Percentiles rank a stretch among this genome's conserved stretches.
Conservation (phyloP, 2,888 invertebrate genomes). For the Syrphus vitripennis region DNA sequence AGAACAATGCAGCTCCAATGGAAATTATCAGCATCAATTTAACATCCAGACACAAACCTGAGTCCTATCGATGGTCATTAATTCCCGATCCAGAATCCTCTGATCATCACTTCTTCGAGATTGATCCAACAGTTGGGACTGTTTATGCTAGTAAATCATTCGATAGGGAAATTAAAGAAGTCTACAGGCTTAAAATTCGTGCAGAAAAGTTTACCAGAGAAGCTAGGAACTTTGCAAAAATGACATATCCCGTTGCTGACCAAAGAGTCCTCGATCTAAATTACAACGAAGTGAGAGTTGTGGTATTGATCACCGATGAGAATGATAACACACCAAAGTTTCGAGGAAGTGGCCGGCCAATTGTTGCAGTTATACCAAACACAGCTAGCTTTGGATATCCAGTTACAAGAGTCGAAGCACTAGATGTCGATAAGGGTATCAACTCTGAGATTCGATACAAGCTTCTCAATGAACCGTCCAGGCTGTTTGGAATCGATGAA, state of each 20-base stretch:
- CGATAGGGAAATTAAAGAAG: slow-evolving; percentile 87
- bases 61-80: slow-evolving; percentile 86
- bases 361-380: slow-evolving; percentile 91
- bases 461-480: slow-evolving; percentile 88
- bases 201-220: slow-evolving; percentile 83
- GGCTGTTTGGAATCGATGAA: slow-evolving; percentile 90
- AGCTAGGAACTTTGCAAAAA: slow-evolving; percentile 87
- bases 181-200: slow-evolving; percentile 83
- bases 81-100: slow-evolving; percentile 83
- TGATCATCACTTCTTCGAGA: slow-evolving; percentile 85
- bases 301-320: slow-evolving; percentile 89
- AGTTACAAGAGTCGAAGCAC: slow-evolving; percentile 89
- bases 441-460: slow-evolving; percentile 92
- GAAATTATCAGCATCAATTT: slow-evolving; percentile 89
- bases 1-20: slow-evolving; percentile 89
- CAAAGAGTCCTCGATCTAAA: slow-evolving; percentile 88
- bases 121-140: slow-evolving; percentile 89
- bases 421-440: slow-evolving; percentile 88
- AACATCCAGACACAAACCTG: slow-evolving; percentile 85
- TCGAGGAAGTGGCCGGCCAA: slow-evolving; percentile 87
- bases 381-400: slow-evolving; percentile 92
- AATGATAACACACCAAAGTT: slow-evolving; percentile 93
- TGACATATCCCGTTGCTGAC: slow-evolving; percentile 89
- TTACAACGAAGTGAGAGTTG: slow-evolving; percentile 90
- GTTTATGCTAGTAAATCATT: slow-evolving; percentile 88